phyloP scores from a whole-genome alignment of 2,113 vertebrate species.

The Eupsittula cactorum region DNA sequence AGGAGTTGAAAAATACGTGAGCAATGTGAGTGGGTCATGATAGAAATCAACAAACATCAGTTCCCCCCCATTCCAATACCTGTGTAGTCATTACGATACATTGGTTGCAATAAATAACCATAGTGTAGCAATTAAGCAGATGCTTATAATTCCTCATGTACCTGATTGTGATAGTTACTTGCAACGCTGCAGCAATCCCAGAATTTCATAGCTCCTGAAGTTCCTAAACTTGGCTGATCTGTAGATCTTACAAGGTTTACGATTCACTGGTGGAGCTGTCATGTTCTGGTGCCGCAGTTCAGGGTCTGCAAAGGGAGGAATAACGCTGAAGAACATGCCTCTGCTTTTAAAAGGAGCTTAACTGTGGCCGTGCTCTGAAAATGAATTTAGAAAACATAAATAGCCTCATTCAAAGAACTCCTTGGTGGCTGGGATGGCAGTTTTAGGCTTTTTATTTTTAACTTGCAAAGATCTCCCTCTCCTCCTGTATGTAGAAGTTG shows the following conservation, averaged over 20 bases:
- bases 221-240: conserved; percentile 63
- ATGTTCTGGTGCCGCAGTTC: background rate
- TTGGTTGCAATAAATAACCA: background rate
- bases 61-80: background rate
- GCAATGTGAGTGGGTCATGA: background rate
- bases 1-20: background rate
- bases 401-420: background rate
- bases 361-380: background rate
- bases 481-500: background rate
- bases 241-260: background rate
- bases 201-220: conserved; percentile 53
- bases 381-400: background rate
- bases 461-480: background rate
- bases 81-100: background rate
- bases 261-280: background rate
- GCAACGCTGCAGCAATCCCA: background rate
- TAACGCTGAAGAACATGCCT: background rate
- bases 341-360: background rate
- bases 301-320: background rate
- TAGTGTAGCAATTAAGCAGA: background rate
- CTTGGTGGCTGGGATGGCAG: background rate
- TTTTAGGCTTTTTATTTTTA: background rate
- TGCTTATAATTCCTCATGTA: background rate
- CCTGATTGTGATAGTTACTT: background rate
- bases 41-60: background rate